Evolutionary conservation across 2,888 invertebrate species (phyloP).

Genomic region (Maniola hyperantus): DNA sequence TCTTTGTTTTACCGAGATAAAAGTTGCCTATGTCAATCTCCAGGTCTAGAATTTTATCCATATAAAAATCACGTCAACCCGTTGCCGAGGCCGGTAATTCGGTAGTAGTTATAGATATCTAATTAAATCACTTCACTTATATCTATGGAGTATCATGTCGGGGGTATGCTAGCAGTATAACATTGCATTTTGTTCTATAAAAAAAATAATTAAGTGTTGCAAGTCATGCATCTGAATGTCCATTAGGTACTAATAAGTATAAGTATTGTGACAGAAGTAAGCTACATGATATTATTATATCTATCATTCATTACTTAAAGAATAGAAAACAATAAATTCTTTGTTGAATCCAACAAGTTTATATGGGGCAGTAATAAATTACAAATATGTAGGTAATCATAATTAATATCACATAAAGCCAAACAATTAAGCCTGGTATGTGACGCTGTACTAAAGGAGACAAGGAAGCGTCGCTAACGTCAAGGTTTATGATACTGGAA

Average conservation of each 20-base stretch:
- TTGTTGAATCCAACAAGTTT: not conserved
- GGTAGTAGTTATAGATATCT: no score
- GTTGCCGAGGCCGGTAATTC: no score
- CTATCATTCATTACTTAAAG: no score
- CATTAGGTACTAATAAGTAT: not conserved
- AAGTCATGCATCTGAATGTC: not conserved
- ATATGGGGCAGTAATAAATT: not conserved
- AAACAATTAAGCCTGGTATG: slow-evolving; percentile 24
- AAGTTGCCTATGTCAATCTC: no score
- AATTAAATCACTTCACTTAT: no score
- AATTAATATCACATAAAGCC: slow-evolving; percentile 12
- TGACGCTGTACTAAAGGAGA: slow-evolving; percentile 28
- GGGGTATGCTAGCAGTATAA: no score
- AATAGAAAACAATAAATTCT: not conserved
- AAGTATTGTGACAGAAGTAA: no score
- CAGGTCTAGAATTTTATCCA: no score
- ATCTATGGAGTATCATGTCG: no score
- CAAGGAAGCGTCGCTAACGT: slow-evolving; percentile 37
- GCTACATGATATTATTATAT: no score
- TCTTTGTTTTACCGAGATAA: no score
- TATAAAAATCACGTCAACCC: no score
- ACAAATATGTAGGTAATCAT: slow-evolving; percentile 7
- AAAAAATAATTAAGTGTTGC: not conserved
- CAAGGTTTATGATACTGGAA: slow-evolving; percentile 39
- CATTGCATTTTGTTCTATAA: not conserved